Conservation (phyloP, 2,797 vertebrate genomes). For the Spheniscus humboldti region DNA sequence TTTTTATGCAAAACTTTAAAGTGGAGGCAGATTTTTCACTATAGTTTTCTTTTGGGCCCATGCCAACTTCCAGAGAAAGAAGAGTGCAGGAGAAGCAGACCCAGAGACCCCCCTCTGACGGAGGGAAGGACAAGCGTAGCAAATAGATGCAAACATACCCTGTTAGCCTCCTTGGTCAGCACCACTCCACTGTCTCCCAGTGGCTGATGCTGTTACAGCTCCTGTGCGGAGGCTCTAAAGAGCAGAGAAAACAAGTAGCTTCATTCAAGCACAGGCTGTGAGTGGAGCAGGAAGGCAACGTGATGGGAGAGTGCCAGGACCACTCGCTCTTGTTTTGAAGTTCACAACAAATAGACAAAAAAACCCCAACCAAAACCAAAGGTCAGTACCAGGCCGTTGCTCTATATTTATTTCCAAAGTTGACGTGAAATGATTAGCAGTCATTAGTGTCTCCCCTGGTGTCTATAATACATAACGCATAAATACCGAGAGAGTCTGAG, state of each 20-base stretch:
- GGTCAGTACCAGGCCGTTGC: not conserved
- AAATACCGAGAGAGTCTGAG: not conserved
- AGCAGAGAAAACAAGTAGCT: not conserved
- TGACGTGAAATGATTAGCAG: not conserved
- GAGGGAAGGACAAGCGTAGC: not conserved
- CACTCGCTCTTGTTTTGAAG: not conserved
- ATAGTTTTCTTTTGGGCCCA: not conserved
- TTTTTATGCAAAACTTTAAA: not conserved
- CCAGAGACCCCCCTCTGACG: not conserved
- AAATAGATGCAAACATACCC: not conserved
- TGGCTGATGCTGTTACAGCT: slow-evolving; percentile 1
- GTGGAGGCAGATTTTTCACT: not conserved
- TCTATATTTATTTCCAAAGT: not conserved
- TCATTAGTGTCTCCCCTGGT: not conserved
- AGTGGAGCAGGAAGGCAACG: not conserved
- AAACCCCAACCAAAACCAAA: not conserved
- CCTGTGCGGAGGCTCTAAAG: not conserved
- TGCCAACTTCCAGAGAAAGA: not conserved
- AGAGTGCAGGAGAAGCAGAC: not conserved
- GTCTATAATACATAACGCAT: not conserved
- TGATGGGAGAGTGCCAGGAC: not conserved
- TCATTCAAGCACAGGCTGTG: not conserved
- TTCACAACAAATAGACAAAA: not conserved
- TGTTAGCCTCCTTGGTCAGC: not conserved
- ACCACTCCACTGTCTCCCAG: slow-evolving; percentile 39